phyloP scores from a whole-genome alignment of 1,140 invertebrate genomes.

The Gonioctena quinquepunctata region DNA sequence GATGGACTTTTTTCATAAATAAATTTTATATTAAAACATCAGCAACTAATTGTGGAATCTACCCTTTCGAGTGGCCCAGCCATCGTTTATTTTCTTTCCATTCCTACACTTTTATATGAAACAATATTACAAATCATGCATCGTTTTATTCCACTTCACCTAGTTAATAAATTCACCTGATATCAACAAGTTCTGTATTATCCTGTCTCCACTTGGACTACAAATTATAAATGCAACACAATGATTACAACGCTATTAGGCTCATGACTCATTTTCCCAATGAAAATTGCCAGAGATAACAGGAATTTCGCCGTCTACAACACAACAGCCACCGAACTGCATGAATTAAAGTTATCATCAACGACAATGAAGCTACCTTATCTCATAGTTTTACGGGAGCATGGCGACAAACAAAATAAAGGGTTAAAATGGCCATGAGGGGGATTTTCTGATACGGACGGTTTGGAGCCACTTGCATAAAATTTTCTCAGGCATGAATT shows the following conservation, averaged over 20 bases:
- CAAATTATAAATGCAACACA: constrained; percentile 5
- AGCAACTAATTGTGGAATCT: too few species aligned
- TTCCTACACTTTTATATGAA: too few species aligned
- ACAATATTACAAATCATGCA: too few species aligned
- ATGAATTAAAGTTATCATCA: constrained; percentile 1
- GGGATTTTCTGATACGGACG: neutral
- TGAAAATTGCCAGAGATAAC: constrained; percentile 9
- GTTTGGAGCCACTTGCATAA: neutral
- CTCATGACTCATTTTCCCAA: constrained; percentile 13
- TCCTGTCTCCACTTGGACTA: too few species aligned
- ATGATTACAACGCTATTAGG: neutral
- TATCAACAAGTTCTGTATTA: neutral
- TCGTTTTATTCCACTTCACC: too few species aligned
- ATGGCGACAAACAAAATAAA: neutral
- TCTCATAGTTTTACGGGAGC: neutral
- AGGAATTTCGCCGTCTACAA: neutral
- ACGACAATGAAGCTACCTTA: constrained; percentile 1
- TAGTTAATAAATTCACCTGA: too few species aligned
- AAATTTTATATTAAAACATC: too few species aligned
- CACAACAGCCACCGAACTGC: neutral
- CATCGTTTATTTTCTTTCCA: too few species aligned
- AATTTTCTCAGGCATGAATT: neutral
- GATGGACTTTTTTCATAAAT: too few species aligned
- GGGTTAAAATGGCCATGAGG: neutral
- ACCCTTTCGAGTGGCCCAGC: too few species aligned